phyloP scores from a whole-genome alignment of 2,113 vertebrate genomes.

The Mystacornis crossleyi region DNA sequence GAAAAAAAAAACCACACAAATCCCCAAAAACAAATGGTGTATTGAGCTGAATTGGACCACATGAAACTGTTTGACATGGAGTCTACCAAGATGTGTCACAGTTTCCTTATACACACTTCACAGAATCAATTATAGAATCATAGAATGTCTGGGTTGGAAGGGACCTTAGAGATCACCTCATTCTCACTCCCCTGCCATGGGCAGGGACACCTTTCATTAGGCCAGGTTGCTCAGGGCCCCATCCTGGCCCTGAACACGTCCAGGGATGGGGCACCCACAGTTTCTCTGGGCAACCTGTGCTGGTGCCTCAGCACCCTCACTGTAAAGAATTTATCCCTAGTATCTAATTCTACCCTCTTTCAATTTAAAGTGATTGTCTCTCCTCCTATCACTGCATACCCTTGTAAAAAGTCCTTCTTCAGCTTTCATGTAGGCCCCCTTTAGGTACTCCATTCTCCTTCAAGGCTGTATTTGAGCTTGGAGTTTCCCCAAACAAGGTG shows the following conservation, averaged over 20 bases:
- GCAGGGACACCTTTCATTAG: not conserved
- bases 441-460: not conserved
- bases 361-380: not conserved
- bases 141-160: not conserved
- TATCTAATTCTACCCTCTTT: not conserved
- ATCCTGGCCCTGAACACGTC: not conserved
- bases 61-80: accelerated
- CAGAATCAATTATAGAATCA: not conserved
- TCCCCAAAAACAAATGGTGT: not conserved
- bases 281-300: not conserved
- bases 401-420: not conserved
- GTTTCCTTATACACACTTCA: not conserved
- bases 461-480: not conserved
- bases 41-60: not conserved
- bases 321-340: not conserved
- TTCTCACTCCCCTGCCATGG: not conserved
- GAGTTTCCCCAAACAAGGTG: not conserved
- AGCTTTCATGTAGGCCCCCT: not conserved
- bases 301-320: no score
- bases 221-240: not conserved
- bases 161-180: not conserved
- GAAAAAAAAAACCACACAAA: no score
- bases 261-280: no score
- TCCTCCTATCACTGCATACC: not conserved
- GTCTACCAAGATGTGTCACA: no score